phyloP scores from a whole-genome alignment of 2,888 invertebrate species.

The Cataglyphis altisquamis region DNA sequence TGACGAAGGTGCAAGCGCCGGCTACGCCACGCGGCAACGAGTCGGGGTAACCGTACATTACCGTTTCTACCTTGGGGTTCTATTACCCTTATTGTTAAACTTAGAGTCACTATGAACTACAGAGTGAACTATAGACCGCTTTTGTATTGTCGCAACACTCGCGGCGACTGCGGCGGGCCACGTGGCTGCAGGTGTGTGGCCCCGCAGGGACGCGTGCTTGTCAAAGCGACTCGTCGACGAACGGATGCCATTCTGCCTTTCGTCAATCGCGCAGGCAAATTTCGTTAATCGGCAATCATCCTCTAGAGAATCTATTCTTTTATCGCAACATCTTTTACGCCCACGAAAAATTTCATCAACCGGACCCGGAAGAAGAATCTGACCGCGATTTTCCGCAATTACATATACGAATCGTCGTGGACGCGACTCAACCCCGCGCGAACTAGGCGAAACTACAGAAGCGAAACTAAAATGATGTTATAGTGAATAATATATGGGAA shows the following conservation, averaged over 20 bases:
- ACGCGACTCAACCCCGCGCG: conserved; percentile 29
- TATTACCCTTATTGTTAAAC: conserved; percentile 85
- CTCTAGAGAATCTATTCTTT: too few species aligned
- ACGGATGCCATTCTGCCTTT: conserved; percentile 10
- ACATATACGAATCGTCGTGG: conserved; percentile 44
- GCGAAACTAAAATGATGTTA: conserved; percentile 48
- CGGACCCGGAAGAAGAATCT: conserved; percentile 20
- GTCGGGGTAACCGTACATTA: conserved; percentile 67
- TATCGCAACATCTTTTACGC: not conserved
- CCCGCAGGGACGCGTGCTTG: conserved; percentile 69
- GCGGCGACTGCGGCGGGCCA: conserved; percentile 81
- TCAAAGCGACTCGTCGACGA: conserved; percentile 58
- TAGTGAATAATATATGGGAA: conserved; percentile 44
- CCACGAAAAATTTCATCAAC: conserved; percentile 5
- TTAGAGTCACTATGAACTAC: conserved; percentile 85
- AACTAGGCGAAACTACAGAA: conserved; percentile 55
- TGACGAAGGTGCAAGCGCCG: conserved; percentile 59
- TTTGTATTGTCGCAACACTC: conserved; percentile 76
- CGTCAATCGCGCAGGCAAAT: conserved; percentile 30
- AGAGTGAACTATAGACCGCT: conserved; percentile 83
- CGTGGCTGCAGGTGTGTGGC: conserved; percentile 85
- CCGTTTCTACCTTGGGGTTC: conserved; percentile 77
- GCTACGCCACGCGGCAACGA: conserved; percentile 58
- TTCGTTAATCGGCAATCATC: not conserved
- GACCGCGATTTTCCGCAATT: conserved; percentile 41